Percentiles rank a stretch among this genome's conserved stretches.
Conservation (phyloP, 2,888 invertebrate genomes). For the Drosophila kambysellisi region DNA sequence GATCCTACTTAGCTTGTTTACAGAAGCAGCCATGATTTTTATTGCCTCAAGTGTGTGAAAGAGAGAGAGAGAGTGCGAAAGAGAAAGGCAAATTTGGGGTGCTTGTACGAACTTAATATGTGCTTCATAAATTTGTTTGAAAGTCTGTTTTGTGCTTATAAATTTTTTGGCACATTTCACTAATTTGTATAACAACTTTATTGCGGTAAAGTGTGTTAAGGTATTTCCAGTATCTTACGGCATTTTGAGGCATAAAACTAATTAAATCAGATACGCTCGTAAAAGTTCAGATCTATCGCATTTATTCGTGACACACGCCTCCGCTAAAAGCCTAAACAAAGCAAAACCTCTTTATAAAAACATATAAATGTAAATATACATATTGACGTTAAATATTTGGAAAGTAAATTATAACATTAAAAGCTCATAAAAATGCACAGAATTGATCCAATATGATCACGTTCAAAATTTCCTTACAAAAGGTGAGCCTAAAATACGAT, state of each 20-base stretch:
- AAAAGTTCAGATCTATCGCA: slow-evolving; percentile 47
- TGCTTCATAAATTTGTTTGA: slow-evolving; percentile 28
- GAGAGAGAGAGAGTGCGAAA: neutral
- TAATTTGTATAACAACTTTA: slow-evolving; percentile 62
- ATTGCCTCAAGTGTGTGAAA: slow-evolving; percentile 40
- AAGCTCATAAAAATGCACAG: slow-evolving; percentile 50
- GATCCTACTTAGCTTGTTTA: slow-evolving; percentile 41
- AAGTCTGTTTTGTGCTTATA: slow-evolving; percentile 13
- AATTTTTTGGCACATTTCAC: slow-evolving; percentile 43
- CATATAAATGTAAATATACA: neutral
- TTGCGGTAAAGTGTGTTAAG: slow-evolving; percentile 14
- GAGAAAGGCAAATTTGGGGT: slow-evolving; percentile 7
- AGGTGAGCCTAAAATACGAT: slow-evolving; percentile 27
- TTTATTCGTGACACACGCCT: slow-evolving; percentile 44
- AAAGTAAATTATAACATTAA: slow-evolving; percentile 78
- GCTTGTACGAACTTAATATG: slow-evolving; percentile 34
- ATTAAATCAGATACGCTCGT: slow-evolving; percentile 72
- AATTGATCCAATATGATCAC: slow-evolving; percentile 21
- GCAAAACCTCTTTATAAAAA: slow-evolving; percentile 4
- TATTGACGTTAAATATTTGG: slow-evolving; percentile 67
- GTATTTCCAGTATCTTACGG: slow-evolving; percentile 41
- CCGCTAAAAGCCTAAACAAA: slow-evolving; percentile 55
- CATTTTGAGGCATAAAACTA: slow-evolving; percentile 62
- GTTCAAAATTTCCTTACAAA: slow-evolving; percentile 34
- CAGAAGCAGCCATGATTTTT: slow-evolving; percentile 69